Evolutionary conservation across 1,140 invertebrate species (phyloP).

Genomic region (Drosophila orosa): DNA sequence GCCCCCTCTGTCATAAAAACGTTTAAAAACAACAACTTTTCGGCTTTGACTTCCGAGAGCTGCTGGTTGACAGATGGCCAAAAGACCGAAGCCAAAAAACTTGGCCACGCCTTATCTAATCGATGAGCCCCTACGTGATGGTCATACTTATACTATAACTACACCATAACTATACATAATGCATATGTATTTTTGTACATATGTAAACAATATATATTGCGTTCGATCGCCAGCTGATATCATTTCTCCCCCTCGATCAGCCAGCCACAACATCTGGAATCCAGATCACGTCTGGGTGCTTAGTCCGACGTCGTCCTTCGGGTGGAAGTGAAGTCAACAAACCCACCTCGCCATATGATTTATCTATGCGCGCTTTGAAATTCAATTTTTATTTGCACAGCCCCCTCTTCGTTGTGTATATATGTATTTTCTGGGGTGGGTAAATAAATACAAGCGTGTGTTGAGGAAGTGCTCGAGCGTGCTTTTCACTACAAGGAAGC

Average conservation of each 20-base stretch:
- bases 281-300: conserved; percentile 42
- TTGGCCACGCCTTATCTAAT: conserved; percentile 49
- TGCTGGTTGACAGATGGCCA: conserved; percentile 24
- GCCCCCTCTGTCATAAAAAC: conserved; percentile 17
- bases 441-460: background rate
- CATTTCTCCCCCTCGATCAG: conserved; percentile 24
- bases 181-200: conserved; percentile 14
- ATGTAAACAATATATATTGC: conserved; percentile 38
- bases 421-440: background rate
- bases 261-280: conserved; percentile 8
- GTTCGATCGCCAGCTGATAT: conserved; percentile 34
- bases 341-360: conserved; percentile 50
- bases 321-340: conserved; percentile 31
- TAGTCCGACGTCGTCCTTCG: conserved; percentile 41
- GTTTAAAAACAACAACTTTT: conserved; percentile 6
- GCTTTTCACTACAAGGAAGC: conserved; percentile 29
- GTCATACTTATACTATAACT: conserved; percentile 11
- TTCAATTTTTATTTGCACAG: conserved; percentile 34
- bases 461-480: conserved; percentile 35
- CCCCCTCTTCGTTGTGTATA: background rate
- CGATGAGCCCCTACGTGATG: conserved; percentile 27
- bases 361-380: conserved; percentile 48
- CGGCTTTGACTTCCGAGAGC: conserved; percentile 17
- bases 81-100: background rate
- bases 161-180: conserved; percentile 1